A percentile compares a stretch with the other conserved stretches of the same genome.
Conservation (phyloP, 2,797 vertebrate genomes). For the Scleropages formosus region DNA sequence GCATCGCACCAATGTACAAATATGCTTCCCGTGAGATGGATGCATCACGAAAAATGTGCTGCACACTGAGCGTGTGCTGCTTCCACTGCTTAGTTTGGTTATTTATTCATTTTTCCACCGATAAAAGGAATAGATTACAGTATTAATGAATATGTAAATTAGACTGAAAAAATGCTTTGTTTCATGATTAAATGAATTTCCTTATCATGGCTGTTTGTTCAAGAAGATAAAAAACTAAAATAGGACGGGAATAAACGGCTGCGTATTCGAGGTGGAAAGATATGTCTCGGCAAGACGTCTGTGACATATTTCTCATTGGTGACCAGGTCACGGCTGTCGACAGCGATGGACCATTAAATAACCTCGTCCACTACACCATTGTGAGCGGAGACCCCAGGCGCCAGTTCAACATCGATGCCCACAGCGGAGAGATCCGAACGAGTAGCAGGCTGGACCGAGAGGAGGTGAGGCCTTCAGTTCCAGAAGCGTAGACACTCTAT, state of each 20-base stretch:
- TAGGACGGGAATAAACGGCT: neutral
- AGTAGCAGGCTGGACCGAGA: constrained; percentile 84
- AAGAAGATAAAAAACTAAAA: neutral
- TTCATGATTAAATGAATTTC: neutral
- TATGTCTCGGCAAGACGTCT: too few relatives aligned
- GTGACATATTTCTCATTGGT: too few relatives aligned
- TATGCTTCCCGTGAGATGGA: neutral
- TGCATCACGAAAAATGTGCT: neutral
- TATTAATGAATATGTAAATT: neutral
- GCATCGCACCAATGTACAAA: neutral
- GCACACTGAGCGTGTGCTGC: neutral
- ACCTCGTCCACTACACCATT: constrained; percentile 81
- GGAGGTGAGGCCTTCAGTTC: constrained; percentile 71
- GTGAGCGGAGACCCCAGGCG: constrained; percentile 79
- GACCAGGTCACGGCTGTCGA: constrained; percentile 84
- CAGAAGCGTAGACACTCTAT: neutral
- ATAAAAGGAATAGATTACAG: neutral
- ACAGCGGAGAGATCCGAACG: constrained; percentile 78
- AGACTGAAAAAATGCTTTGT: neutral
- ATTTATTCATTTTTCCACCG: too few relatives aligned
- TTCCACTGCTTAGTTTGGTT: too few relatives aligned
- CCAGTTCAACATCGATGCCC: constrained; percentile 82
- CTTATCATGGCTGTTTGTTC: neutral
- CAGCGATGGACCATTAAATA: constrained; percentile 82
- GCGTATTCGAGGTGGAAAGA: neutral